Percentiles rank a stretch among this genome's conserved stretches.
Evolutionary conservation across 2,888 invertebrate species (phyloP).

Genomic region (Dorcus parallelipipedus): DNA sequence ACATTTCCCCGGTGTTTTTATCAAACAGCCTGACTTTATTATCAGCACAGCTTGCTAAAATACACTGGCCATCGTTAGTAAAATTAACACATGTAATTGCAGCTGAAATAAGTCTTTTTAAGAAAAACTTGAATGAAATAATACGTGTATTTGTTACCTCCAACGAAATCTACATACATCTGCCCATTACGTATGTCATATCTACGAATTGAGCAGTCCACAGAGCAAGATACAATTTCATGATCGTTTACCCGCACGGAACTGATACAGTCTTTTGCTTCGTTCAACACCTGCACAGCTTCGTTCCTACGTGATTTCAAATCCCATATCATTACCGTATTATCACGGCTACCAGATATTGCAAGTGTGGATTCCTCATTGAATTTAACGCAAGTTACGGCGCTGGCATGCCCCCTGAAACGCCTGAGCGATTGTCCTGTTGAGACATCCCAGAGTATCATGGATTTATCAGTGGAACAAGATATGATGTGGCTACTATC

Average conservation of each 20-base stretch:
- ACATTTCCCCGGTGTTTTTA: constrained; percentile 75
- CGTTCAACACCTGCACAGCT: constrained; percentile 79
- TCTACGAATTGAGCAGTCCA: constrained; percentile 81
- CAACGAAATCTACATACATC: constrained; percentile 79
- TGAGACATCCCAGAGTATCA: constrained; percentile 94
- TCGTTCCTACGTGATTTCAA: constrained; percentile 63
- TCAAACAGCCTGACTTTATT: constrained; percentile 82
- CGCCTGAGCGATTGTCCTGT: constrained; percentile 83
- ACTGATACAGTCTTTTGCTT: constrained; percentile 90
- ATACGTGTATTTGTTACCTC: constrained; percentile 52
- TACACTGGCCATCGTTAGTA: constrained; percentile 91
- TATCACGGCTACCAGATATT: constrained; percentile 91
- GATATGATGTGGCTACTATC: constrained; percentile 92
- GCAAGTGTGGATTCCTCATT: constrained; percentile 94
- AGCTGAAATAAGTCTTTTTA: constrained; percentile 45
- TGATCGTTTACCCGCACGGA: constrained; percentile 77
- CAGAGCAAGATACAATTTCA: constrained; percentile 86
- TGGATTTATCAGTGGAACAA: constrained; percentile 87
- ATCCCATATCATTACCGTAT: constrained; percentile 92
- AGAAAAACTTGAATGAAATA: constrained; percentile 3
- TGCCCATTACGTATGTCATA: constrained; percentile 91
- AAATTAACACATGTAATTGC: constrained; percentile 80
- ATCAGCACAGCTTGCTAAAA: constrained; percentile 81
- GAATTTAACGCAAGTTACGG: constrained; percentile 82
- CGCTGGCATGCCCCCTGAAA: constrained; percentile 83